Evolutionary conservation across 2,888 invertebrate species (phyloP), one percentile per base, ranked within the genome.

Genomic region (Unio pictorum): DNA sequence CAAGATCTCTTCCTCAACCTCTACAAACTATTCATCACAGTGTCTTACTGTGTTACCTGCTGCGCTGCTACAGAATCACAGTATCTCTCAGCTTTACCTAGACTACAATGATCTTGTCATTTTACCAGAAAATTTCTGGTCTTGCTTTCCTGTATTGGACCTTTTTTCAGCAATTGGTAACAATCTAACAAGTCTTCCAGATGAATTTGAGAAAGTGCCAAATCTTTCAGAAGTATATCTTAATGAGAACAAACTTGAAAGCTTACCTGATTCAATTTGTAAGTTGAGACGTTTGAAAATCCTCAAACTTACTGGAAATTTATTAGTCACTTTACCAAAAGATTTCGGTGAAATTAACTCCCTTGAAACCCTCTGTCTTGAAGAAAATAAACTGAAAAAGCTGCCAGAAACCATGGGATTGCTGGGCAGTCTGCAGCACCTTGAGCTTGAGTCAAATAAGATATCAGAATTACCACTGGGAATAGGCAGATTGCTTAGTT

Each of bases 131-230:
- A 71, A 73, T 23, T 61, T 86, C 61, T 76, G 75, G 7, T 30
- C 61, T 8, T 65, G 59, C 64, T 65, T 84, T 7, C 69, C 72
- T 45, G 64, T 73, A 28, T 68, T 86, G 8, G 61, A 80, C 58
- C 65, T 75, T 30, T 74, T 87, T 11, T 82, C 82, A 26, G 69
- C 81, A 11, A 80, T 78, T 67, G 87, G 87, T 11, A 87, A 87
- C 70, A 71, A 78, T 54, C 61, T 87, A 18, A 64, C 64, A 4
- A n/a, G n/a, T 17, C 63, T 87, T 28, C 84, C 86, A 30, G 59
- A 72, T 55, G 69, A 74, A 20, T 68, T 85, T 67, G 81, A 82
- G 45, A 68, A 70, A 23, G 61, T 85, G n/a, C 18, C 20, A 7
- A 67, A 67, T 59, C 66, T 87, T 11, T 54, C 72, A 62, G 83